Conservation (phyloP, 2,888 invertebrate species). For the Drosophila tripunctata region DNA sequence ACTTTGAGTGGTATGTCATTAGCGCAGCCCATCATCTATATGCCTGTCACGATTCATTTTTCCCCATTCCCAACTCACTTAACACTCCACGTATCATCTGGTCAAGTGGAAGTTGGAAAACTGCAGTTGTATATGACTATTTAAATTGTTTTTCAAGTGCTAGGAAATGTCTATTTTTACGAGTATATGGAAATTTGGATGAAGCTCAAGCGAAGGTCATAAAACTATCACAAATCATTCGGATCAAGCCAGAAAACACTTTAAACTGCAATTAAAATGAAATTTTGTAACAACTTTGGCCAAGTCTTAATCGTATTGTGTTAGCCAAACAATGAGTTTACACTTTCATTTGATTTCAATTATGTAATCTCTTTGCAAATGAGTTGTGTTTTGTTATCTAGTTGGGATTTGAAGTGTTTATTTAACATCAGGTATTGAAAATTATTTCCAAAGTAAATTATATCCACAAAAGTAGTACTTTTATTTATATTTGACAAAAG, state of each 20-base stretch:
- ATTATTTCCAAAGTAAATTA: no score
- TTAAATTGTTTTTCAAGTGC: constrained; percentile 32
- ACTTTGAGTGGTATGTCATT: background rate
- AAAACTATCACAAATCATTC: constrained; percentile 10
- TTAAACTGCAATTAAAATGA: background rate
- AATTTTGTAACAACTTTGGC: constrained; percentile 1
- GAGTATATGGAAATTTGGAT: constrained; percentile 3
- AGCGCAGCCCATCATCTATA: constrained; percentile 21
- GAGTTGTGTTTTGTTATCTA: background rate
- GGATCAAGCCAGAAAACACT: background rate
- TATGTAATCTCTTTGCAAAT: background rate
- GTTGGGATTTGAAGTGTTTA: background rate
- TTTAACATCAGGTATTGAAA: no score
- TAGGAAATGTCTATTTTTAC: constrained; percentile 26
- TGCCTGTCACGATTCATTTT: constrained; percentile 10
- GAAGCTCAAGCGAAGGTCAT: constrained; percentile 6
- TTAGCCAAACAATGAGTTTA: constrained; percentile 18
- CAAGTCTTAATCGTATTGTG: constrained; percentile 8
- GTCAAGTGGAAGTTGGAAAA: background rate
- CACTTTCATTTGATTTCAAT: constrained; percentile 19
- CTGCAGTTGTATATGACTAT: constrained; percentile 14
- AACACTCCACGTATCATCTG: background rate
- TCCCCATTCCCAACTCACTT: constrained; percentile 9
- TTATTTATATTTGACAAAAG: no score
- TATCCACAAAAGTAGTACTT: no score